Evolutionary conservation across 1,140 invertebrate species (phyloP), one percentile per base, ranked within the genome.

Genomic region (Vollenhovia emeryi): DNA sequence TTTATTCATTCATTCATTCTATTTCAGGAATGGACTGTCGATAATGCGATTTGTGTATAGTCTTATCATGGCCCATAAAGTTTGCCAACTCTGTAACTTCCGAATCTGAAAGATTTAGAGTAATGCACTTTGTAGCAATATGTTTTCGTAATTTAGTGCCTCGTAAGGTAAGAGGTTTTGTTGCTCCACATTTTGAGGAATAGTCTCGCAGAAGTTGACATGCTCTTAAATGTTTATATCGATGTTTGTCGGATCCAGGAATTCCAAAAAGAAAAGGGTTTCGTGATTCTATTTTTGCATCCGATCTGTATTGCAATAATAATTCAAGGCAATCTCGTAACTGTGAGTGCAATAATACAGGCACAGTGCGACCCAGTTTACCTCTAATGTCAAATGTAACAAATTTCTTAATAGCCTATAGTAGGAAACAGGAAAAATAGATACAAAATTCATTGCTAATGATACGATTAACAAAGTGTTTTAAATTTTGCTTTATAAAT

Each of bases 351-450:
- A 60, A 60, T 27, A 60, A 33, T 18, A 60, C 57, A 33, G 57
- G 15, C 4, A 60, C 57, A 30, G 5, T 60, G 33, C 27, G 15
- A 60, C 57, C 27, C 8, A 60, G 5, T 60, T 60, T 60, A 60
- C 27, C 57, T 60, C 57, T 60, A 60, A 59, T 59, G 15, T 60
- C 57, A 30, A 60, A 60, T 60, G 57, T 60, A 30, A 60, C 57
- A 30, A 7, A 60, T 60, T 60, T 60, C 33, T 30, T 8, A 30
- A 60, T 60, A 33, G 15, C 57, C 24, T 60, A 52, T 9, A 21
- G 18, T 6, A 50, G 15, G 6, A 50, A 50, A 52, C n/a, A 52
- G 8, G 9, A 9, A 11, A 43, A 13, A 9, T 13, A 43, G 6
- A 36, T 13, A 43, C n/a, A 52, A 21, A 52, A 21, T n/a, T 8